A percentile compares a stretch with the other conserved stretches of the same genome.
Evolutionary conservation across 2,888 invertebrate species (phyloP).

Genomic region (Lypha dubia): DNA sequence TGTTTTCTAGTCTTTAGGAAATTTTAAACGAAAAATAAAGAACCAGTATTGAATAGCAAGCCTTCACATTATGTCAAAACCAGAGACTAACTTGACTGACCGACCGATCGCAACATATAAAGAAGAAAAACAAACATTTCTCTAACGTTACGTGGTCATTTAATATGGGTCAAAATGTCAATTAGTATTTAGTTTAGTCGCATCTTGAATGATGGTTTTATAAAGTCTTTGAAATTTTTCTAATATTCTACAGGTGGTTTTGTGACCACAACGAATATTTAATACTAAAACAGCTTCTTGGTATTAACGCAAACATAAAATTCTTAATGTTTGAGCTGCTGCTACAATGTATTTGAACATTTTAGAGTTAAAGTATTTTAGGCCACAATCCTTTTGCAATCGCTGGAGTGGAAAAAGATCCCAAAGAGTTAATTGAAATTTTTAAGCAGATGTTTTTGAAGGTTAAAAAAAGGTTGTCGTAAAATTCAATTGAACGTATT

Average conservation of each 20-base stretch:
- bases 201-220: neutral
- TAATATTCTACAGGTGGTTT: conserved; percentile 43
- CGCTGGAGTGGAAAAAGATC: neutral
- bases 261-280: conserved; percentile 1
- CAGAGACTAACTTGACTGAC: conserved; percentile 6
- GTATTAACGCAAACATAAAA: neutral
- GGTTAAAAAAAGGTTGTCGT: conserved; percentile 5
- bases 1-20: neutral
- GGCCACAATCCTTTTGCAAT: neutral
- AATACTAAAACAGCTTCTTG: neutral
- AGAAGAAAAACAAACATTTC: neutral
- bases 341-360: neutral
- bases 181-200: conserved; percentile 33
- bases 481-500: conserved; percentile 17
- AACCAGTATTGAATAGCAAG: conserved; percentile 30
- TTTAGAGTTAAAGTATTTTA: conserved; percentile 24
- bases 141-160: conserved; percentile 14
- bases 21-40: conserved; percentile 13
- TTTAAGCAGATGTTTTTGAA: neutral
- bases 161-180: conserved; percentile 67
- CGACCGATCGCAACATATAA: neutral
- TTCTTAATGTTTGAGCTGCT: neutral
- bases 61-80: conserved; percentile 38
- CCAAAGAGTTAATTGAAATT: neutral
- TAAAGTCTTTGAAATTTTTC: conserved; percentile 1